A percentile compares a stretch with the other conserved stretches of the same genome.
phyloP scores from a whole-genome alignment of 2,113 vertebrate genomes.

The Salvelinus namaycush region DNA sequence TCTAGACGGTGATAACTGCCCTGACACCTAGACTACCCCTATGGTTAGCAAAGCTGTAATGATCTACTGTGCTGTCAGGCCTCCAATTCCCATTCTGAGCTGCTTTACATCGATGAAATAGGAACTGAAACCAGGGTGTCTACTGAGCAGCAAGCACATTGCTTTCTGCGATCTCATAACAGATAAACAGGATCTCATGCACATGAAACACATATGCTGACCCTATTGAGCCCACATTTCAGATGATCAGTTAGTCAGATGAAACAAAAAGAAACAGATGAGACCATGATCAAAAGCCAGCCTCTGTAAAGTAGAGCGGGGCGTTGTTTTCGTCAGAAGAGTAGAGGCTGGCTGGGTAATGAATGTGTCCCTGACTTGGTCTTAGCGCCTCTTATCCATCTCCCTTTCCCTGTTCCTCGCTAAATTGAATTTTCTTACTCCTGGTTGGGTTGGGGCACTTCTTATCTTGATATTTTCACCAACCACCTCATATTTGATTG shows the following conservation, averaged over 20 bases:
- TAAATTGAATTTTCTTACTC: neutral
- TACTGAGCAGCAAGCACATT: too few relatives aligned
- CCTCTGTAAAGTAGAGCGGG: neutral
- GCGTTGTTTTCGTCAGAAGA: conserved; percentile 1
- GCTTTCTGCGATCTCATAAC: neutral
- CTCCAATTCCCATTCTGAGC: too few relatives aligned
- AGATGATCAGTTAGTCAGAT: neutral
- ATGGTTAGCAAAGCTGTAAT: too few relatives aligned
- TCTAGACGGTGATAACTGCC: too few relatives aligned
- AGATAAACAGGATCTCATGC: neutral
- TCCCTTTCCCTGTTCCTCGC: neutral
- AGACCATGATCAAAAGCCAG: neutral
- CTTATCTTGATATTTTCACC: neutral
- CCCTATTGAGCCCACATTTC: neutral
- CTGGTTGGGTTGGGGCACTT: neutral
- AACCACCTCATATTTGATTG: neutral
- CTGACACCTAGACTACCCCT: too few relatives aligned
- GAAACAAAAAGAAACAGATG: neutral
- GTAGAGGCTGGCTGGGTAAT: neutral
- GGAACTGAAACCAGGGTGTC: too few relatives aligned
- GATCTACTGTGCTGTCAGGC: too few relatives aligned
- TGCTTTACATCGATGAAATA: too few relatives aligned
- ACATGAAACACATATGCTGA: neutral
- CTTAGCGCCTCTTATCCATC: neutral
- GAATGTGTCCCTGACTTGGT: neutral